A percentile compares a stretch with the other conserved stretches of the same genome.
Conservation (phyloP, 2,797 vertebrate genomes). For the Pelochelys cantorii region DNA sequence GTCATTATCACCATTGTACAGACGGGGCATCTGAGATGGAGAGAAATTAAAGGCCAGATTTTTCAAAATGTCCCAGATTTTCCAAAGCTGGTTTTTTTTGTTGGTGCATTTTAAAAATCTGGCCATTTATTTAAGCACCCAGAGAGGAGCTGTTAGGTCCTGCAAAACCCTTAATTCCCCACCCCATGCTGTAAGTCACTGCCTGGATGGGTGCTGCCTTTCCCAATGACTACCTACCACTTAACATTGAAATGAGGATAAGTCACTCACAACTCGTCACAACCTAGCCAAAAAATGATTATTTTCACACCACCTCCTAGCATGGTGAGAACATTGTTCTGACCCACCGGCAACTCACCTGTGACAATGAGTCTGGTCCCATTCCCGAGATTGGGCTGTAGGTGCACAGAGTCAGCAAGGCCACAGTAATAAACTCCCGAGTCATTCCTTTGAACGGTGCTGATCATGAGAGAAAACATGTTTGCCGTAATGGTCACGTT, state of each 20-base stretch:
- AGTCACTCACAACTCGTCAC: neutral
- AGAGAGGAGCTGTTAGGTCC: neutral
- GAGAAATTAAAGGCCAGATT: neutral
- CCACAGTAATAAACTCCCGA: neutral
- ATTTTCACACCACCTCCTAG: neutral
- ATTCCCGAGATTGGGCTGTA: accelerated
- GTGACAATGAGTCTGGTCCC: neutral
- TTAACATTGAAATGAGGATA: neutral
- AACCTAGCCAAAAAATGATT: neutral
- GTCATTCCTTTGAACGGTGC: neutral
- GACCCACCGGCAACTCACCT: neutral
- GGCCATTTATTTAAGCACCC: neutral
- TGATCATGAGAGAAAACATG: accelerated
- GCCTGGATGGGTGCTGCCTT: neutral
- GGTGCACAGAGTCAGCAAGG: accelerated
- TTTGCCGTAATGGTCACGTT: accelerated
- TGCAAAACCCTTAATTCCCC: neutral
- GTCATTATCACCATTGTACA: neutral
- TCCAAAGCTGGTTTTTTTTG: neutral
- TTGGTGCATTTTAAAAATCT: neutral
- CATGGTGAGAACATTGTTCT: neutral
- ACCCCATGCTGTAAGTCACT: neutral
- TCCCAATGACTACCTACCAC: neutral
- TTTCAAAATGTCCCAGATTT: neutral
- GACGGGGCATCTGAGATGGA: neutral